phyloP scores from a whole-genome alignment of 2,888 invertebrate species.

The Rhabditoides inermis region DNA sequence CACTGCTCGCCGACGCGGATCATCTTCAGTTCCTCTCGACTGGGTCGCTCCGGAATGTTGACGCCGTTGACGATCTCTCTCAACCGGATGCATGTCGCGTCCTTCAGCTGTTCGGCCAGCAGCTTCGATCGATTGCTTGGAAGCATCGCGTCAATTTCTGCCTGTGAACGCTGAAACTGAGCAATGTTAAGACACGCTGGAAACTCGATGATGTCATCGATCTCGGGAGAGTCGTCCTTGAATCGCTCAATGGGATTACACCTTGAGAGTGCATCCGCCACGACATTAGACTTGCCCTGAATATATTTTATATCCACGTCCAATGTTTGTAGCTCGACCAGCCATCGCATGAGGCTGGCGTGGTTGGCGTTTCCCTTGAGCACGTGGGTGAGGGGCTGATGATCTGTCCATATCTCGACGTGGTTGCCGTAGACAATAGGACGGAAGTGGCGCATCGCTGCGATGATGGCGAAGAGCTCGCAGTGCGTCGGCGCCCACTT shows the following conservation, averaged over 20 bases:
- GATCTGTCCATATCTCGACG: conserved; percentile 10
- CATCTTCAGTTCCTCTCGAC: too few relatives aligned
- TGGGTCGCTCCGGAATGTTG: neutral
- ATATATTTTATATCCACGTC: conserved; percentile 53
- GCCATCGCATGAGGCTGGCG: conserved; percentile 56
- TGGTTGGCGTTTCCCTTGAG: conserved; percentile 49
- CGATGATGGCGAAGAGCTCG: conserved; percentile 31
- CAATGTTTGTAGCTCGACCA: conserved; percentile 53
- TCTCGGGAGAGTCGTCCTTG: neutral
- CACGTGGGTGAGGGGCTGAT: conserved; percentile 11
- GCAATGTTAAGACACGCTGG: conserved; percentile 20
- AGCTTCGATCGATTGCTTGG: too few relatives aligned
- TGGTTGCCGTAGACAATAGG: conserved; percentile 9
- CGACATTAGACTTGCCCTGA: conserved; percentile 52
- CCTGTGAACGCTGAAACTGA: too few relatives aligned
- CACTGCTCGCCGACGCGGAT: too few relatives aligned
- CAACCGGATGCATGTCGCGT: too few relatives aligned
- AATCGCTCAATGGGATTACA: neutral
- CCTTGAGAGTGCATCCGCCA: conserved; percentile 54
- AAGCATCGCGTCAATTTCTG: too few relatives aligned
- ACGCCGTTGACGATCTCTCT: too few relatives aligned
- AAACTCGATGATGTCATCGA: conserved; percentile 15
- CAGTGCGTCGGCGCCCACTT: conserved; percentile 27
- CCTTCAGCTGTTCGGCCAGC: too few relatives aligned
- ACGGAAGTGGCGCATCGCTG: conserved; percentile 13